Evolutionary conservation across 37 sponge, comb jelly and placozoan species (phyloP), one percentile per base, ranked within the genome.

Genomic region (Oopsacas minuta): DNA sequence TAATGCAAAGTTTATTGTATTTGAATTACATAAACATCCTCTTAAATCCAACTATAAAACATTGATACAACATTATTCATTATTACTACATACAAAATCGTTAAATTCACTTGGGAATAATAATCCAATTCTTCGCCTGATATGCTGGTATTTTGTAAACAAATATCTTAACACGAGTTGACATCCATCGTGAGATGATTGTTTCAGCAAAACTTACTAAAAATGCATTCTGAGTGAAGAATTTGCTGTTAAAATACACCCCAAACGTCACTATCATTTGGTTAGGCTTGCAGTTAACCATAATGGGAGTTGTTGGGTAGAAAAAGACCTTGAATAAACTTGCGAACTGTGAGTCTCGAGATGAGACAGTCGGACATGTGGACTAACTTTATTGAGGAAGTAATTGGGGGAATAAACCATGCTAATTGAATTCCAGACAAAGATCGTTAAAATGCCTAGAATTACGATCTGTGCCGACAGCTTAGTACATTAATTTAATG

Each of bases 261-360:
- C 75, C 75, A 12, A 61, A 61, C 22, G 75, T 61, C 75, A 61
- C 75, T 61, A 61, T 34, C 5, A 61, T 61, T 34, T 61, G 75
- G 28, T 61, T 61, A 3, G 75, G 75, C 75, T 61, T 61, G 75
- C 17, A 61, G 75, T n/a, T 61, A 3, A 61, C 75, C 28, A 61
- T 25, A 25, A 61, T 12, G 30, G 75, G 75, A 32, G 75, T 61
- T 5, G 75, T 61, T 10, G 75, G 75, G 75, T 61, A 61, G 30
- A 61, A 61, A n/a, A 5, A 61, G 75, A 10, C 75, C 75, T n/a
- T 61, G 20, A 3, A 61, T n/a, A 12, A 61, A 61, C 75, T 61
- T 61, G 7, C 75, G 75, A 12, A 61, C 75, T 32, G 75, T 61
- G 20, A 61, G 75, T 61, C 30, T 61, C 75, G 75, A 61, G 22